phyloP scores from a whole-genome alignment of 2,797 vertebrate species.

The Falco biarmicus region DNA sequence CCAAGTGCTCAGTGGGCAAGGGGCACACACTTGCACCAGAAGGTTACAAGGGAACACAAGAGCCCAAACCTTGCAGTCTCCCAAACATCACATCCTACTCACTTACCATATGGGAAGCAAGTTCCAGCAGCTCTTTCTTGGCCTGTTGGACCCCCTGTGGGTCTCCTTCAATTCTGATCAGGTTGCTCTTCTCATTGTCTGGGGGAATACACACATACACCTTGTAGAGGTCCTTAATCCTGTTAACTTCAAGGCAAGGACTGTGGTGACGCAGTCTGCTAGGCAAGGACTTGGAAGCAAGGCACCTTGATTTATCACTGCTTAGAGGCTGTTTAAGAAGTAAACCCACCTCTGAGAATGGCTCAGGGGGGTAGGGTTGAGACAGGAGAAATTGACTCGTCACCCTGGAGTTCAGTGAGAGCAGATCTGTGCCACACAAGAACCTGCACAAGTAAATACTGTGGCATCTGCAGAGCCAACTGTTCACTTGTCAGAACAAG shows the following conservation, averaged over 20 bases:
- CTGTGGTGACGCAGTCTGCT: constrained; percentile 9
- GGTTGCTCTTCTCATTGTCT: constrained; percentile 96
- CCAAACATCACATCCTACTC: constrained; percentile 28
- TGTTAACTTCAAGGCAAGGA: constrained; percentile 86
- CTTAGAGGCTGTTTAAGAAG: neutral
- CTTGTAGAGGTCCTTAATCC: constrained; percentile 98
- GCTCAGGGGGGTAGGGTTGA: neutral
- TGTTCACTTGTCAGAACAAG: neutral
- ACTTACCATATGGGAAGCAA: constrained; percentile 95
- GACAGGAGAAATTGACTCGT: neutral
- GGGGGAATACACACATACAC: constrained; percentile 98
- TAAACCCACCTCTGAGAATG: neutral
- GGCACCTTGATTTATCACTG: neutral
- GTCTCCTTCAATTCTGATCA: constrained; percentile 98
- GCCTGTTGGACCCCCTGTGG: constrained; percentile 98
- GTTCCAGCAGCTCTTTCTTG: constrained; percentile 97
- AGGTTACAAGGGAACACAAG: neutral
- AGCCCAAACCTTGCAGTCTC: neutral
- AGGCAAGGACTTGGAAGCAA: neutral
- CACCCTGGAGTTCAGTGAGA: neutral
- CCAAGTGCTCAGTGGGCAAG: neutral
- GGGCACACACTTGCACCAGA: neutral
- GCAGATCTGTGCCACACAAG: neutral
- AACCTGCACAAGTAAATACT: neutral
- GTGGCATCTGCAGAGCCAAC: neutral